Conservation (phyloP, 2,113 vertebrate genomes). For the Coptodon rendalli region DNA sequence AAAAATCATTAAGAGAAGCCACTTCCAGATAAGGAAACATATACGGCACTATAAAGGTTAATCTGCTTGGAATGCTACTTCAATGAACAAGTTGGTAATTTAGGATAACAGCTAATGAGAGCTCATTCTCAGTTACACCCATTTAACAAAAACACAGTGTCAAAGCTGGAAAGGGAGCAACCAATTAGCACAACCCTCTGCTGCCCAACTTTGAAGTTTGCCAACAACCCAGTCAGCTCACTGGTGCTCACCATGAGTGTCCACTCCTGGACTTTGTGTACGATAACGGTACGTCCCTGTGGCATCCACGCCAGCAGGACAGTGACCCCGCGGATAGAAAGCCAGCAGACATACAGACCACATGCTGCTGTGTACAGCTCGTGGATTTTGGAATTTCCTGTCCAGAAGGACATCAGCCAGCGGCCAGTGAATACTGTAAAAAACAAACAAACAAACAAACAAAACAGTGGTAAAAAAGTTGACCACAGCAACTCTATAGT, state of each 20-base stretch:
- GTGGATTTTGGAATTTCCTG: constrained; percentile 94
- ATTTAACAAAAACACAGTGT: background rate
- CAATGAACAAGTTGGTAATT: background rate
- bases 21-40: background rate
- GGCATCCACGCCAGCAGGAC: constrained; percentile 98
- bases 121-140: background rate
- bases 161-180: background rate
- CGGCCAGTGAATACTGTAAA: constrained; percentile 89
- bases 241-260: constrained; percentile 83
- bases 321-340: constrained; percentile 88
- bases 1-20: background rate
- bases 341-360: constrained; percentile 96
- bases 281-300: constrained; percentile 92
- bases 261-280: constrained; percentile 96
- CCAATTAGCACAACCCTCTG: background rate
- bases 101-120: background rate
- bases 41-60: background rate
- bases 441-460: background rate
- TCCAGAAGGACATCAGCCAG: constrained; percentile 99
- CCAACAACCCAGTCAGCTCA: background rate
- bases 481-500: background rate
- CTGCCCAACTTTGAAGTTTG: background rate
- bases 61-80: background rate
- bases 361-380: constrained; percentile 97
- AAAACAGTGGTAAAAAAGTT: background rate